A percentile compares a stretch with the other conserved stretches of the same genome.
Evolutionary conservation across 1,140 invertebrate genomes (phyloP).

Genomic region (Philopotamus ludificatus): DNA sequence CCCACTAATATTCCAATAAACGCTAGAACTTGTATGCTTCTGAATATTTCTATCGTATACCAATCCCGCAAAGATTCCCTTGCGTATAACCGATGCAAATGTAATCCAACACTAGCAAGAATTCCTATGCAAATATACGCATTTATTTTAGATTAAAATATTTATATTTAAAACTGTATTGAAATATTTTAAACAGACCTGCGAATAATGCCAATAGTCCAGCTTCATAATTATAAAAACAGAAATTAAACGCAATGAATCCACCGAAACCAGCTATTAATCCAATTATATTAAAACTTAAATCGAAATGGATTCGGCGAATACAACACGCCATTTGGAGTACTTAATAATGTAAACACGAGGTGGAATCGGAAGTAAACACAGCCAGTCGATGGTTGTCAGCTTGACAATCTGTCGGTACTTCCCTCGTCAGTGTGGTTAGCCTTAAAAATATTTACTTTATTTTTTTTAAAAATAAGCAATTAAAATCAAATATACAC

Average conservation of each 20-base stretch:
- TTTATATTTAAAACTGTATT: neutral
- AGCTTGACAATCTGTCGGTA: too few species aligned
- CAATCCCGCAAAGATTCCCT: conserved; percentile 17
- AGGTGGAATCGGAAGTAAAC: neutral
- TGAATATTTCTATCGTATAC: conserved; percentile 29
- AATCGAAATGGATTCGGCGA: neutral
- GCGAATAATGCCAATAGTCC: conserved; percentile 29
- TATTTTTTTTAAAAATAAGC: too few species aligned
- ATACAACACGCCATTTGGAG: neutral
- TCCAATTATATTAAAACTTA: conserved; percentile 24
- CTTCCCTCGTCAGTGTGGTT: too few species aligned
- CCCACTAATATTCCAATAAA: conserved; percentile 31
- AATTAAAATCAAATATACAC: neutral
- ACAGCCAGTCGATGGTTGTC: neutral
- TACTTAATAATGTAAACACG: neutral
- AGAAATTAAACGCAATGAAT: conserved; percentile 34
- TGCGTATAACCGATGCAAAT: conserved; percentile 30
- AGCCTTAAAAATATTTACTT: too few species aligned
- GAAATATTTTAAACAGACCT: conserved; percentile 26
- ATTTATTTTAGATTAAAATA: neutral
- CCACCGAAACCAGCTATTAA: conserved; percentile 29
- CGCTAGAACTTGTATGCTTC: conserved; percentile 27
- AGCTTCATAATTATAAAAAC: conserved; percentile 31
- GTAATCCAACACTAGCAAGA: conserved; percentile 26
- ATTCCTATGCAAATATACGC: conserved; percentile 32